phyloP scores from a whole-genome alignment of 1,140 invertebrate genomes.

The Gonioctena quinquepunctata region DNA sequence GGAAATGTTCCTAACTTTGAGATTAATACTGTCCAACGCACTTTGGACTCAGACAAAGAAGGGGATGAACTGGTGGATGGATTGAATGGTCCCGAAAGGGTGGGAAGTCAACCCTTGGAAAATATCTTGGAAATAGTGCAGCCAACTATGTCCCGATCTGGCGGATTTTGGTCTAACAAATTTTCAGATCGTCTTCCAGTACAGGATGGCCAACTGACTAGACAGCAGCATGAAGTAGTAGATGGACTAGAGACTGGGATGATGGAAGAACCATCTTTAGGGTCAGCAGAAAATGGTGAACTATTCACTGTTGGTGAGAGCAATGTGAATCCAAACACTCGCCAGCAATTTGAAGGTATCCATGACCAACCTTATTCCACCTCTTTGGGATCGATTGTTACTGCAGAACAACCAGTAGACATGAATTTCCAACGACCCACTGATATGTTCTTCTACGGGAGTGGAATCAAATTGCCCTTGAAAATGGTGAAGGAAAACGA shows the following conservation, averaged over 20 bases:
- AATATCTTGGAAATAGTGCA: constrained; percentile 2
- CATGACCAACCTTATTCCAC: background rate
- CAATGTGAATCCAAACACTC: background rate
- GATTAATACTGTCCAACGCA: background rate
- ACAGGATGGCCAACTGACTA: background rate
- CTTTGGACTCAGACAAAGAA: background rate
- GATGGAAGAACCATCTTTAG: background rate
- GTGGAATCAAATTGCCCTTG: constrained; percentile 41
- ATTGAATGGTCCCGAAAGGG: too few species aligned
- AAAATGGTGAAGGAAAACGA: constrained; percentile 28
- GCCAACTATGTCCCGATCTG: background rate
- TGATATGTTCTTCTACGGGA: constrained; percentile 36
- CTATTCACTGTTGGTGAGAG: background rate
- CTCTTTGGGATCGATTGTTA: constrained; percentile 36
- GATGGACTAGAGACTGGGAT: background rate
- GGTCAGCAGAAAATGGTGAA: background rate
- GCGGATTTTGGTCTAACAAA: background rate
- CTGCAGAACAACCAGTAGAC: constrained; percentile 4
- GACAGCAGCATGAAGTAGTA: too few species aligned
- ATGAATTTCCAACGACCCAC: constrained; percentile 9
- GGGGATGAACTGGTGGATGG: background rate
- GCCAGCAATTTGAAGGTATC: background rate
- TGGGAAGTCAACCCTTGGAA: constrained; percentile 15
- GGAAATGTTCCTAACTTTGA: background rate
- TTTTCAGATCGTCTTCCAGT: background rate